Conservation (phyloP, 2,888 invertebrate genomes). For the Sphecodes monilicornis region DNA sequence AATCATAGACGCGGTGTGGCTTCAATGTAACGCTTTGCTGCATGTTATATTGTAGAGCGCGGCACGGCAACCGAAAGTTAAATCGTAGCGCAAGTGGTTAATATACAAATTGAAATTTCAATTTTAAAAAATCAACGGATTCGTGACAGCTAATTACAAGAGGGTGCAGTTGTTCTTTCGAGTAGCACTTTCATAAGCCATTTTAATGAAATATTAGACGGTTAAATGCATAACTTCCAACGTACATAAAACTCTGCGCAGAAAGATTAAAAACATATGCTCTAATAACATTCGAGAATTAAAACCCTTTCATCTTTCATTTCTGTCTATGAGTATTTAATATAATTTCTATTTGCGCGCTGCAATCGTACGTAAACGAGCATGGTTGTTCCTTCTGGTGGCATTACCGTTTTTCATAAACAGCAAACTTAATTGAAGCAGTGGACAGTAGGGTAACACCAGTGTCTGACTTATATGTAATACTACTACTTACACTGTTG, state of each 20-base stretch:
- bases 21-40: too few species aligned
- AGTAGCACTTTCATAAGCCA: background rate
- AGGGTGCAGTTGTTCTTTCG: background rate
- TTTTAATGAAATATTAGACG: background rate
- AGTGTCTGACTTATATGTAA: constrained; percentile 29
- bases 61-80: too few species aligned
- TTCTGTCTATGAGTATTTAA: background rate
- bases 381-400: background rate
- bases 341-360: background rate
- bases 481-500: constrained; percentile 38
- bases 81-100: too few species aligned
- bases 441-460: background rate
- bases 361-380: background rate
- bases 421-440: constrained; percentile 22
- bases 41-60: too few species aligned
- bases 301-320: background rate
- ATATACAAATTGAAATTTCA: background rate
- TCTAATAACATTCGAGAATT: background rate
- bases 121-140: background rate
- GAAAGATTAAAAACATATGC: background rate
- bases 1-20: too few species aligned
- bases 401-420: constrained; percentile 5
- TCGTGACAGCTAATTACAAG: background rate
- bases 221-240: background rate
- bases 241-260: background rate